Base-by-base conservation (phyloP, 2,113 vertebrate species). In the Cranoglanis bouderius region DNA sequence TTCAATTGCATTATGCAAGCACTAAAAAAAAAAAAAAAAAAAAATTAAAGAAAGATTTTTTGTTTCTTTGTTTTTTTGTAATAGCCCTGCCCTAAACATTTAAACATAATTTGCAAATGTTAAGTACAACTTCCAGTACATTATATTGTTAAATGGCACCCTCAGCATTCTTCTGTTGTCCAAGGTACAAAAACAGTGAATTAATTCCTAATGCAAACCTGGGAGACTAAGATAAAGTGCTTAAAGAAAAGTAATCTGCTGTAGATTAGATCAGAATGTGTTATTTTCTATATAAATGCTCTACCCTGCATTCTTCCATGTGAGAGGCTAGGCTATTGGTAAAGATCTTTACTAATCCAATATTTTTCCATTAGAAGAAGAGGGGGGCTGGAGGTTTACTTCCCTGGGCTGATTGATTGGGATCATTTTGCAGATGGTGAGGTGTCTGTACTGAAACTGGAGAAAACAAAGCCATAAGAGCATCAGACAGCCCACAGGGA, bases 151-250 rank as follows among this genome's bases (percentile, higher is more conserved):
- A 16, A 81, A 26, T 55, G 59, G 53, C 26, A 63, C 72, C 85
- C 70, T 65, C 19, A 38, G 12, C 53, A 85, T 59, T 40, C 5
- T 40, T 1, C 55, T 59, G 83, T 86, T 90, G 38, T 75, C 63
- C 65, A 89, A 65, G 70, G 67, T 14, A 89, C 92, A 94, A 92
- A 46, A 95, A 94, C 92, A 93, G 91, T 74, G 90, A 87, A 91
- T 93, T 92, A 90, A 92, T 92, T 92, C 90, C 84, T 65, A 82
- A 1, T 46, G 18, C 85, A 65, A 82, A 88, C 90, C 93, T 92
- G 91, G 80, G 9, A 88, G 16, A 43, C 88, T 88, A 46, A 87
- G 55, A 67, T 59, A 74, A 83, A 86, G 38, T 32, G 51, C 19
- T 82, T n/a, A 29, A 61, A 72, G 26, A 88, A 89, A 84, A 88